Base-by-base conservation (phyloP, 2,888 invertebrate genomes). In the Amiota communis region DNA sequence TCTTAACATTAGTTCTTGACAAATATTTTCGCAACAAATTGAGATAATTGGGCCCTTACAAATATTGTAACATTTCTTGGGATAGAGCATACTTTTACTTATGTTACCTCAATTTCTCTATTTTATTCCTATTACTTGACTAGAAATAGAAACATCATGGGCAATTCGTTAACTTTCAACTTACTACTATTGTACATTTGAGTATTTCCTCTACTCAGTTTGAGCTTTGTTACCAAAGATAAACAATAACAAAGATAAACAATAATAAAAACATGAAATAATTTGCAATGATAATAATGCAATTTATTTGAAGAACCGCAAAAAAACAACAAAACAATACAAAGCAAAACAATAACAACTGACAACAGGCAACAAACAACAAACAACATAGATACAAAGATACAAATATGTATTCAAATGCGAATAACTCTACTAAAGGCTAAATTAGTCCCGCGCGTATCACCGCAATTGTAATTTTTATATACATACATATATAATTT, bases 201-300 rank as follows among this genome's bases (percentile, higher is more conserved):
- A 36, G 36, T 36, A 36, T 36, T 36, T 36, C 36, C 6, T 2
- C 36, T 2, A 4, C 36, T 36, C 36, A 36, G 8, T 36, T 36
- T 36, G 36, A 36, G 36, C 6, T 36, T 36, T 36, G 36, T 6
- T 36, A n/a, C 53, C 53, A 53, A 53, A 53, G n/a, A 9, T 8
- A 53, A 53, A 53, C 36, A 36, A 36, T 36, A 36, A 36, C 53
- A 53, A 53, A 53, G 53, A 53, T 8, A 13, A 53, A 17, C 59
- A n/a, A 59, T 20, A 59, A 59, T 57, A 72, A 72, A 70, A 69
- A 57, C n/a, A 51, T 65, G 68, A 70, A 63, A 56, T 70, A 77
- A 76, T 74, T 75, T 71, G 70, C 51, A 63, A 46, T 59, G 74
- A 80, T 77, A 75, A 77, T 78, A 80, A 78, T 80, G 76, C 76